phyloP scores from a whole-genome alignment of 2,888 invertebrate genomes.

The Xanthostigma xanthostigma region DNA sequence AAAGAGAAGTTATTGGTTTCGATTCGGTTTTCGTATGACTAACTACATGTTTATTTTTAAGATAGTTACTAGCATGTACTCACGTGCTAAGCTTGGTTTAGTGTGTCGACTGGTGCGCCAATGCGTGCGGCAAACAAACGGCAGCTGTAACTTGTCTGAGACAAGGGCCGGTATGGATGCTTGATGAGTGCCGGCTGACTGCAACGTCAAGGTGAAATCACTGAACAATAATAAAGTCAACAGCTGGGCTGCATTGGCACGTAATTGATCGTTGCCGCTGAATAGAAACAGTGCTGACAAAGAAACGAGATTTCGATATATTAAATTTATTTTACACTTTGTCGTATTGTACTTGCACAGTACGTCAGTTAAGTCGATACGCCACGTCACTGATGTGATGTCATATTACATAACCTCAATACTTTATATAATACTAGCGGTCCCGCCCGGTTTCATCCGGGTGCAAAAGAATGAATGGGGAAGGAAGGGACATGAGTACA shows the following conservation, averaged over 20 bases:
- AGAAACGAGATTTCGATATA: conserved; percentile 5
- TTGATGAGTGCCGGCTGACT: conserved; percentile 20
- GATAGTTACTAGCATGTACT: no score
- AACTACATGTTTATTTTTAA: background rate
- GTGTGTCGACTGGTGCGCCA: conserved; percentile 30
- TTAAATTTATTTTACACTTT: background rate
- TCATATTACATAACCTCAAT: no score
- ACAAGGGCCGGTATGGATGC: conserved; percentile 33
- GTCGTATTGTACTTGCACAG: background rate
- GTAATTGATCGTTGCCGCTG: conserved; percentile 34
- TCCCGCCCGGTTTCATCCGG: no score
- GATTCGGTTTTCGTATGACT: no score
- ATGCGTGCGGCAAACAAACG: conserved; percentile 32
- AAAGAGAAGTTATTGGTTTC: no score
- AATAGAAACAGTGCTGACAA: conserved; percentile 35
- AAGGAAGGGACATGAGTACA: no score
- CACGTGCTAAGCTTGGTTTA: conserved; percentile 22
- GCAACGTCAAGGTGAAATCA: conserved; percentile 27
- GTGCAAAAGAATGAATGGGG: no score
- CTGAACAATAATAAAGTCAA: conserved; percentile 34
- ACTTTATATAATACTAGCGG: no score
- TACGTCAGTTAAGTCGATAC: no score
- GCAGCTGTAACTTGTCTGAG: conserved; percentile 27
- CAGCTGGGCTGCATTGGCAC: conserved; percentile 31
- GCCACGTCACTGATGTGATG: no score